phyloP scores from a whole-genome alignment of 2,888 invertebrate genomes.

The Gastrophysa polygoni region DNA sequence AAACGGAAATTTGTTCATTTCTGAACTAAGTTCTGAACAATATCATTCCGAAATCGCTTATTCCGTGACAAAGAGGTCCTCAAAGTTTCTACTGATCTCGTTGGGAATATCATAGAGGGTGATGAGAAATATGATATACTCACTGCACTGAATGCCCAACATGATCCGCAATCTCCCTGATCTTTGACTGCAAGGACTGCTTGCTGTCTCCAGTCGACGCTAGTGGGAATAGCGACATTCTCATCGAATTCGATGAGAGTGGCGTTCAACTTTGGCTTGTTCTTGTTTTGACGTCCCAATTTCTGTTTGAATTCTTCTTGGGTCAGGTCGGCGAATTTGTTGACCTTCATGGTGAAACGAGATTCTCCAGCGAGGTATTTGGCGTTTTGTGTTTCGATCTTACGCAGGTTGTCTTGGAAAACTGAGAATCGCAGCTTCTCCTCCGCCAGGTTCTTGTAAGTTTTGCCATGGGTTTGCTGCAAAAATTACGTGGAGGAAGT shows the following conservation, averaged over 20 bases:
- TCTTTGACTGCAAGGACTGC: slow-evolving; percentile 4
- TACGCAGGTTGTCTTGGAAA: not conserved
- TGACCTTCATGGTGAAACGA: slow-evolving; percentile 2
- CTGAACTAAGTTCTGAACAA: too few species aligned
- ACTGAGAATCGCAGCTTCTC: slow-evolving; percentile 3
- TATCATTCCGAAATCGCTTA: too few species aligned
- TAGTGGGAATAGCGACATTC: not conserved
- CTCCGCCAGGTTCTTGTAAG: not conserved
- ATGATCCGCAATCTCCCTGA: slow-evolving; percentile 1
- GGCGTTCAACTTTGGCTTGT: not conserved
- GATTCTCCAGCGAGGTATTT: slow-evolving; percentile 2
- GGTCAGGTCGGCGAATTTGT: slow-evolving; percentile 4
- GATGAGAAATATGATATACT: too few species aligned
- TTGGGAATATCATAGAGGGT: too few species aligned
- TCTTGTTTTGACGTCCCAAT: not conserved
- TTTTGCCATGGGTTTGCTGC: not conserved
- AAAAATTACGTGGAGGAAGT: not conserved
- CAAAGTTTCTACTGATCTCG: too few species aligned
- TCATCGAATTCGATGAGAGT: not conserved
- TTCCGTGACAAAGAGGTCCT: too few species aligned
- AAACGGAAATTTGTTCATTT: too few species aligned
- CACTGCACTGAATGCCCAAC: slow-evolving; percentile 8
- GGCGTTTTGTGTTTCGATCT: not conserved
- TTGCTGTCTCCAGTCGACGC: not conserved
- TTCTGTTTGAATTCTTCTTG: not conserved